These are phyloP conservation scores for Hirtodrosophila alboralis DNA, from an alignment of 2,888 invertebrate genomes.

Conservation along the genomic window DNA sequence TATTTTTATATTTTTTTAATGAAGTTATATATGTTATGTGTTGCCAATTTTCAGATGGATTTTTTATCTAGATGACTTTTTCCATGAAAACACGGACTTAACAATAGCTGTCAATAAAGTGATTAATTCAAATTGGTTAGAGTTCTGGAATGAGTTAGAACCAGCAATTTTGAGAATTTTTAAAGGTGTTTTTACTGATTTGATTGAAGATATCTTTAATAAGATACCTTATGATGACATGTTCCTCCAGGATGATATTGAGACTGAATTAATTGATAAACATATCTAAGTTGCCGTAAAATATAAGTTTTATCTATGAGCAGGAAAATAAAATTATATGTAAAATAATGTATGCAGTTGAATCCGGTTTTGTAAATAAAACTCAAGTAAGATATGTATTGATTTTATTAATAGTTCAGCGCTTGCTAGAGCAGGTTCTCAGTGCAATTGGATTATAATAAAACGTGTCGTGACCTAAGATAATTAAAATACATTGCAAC, in stretches of 20 bases:
- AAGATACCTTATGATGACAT: slow-evolving; percentile 54
- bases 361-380: slow-evolving; percentile 27
- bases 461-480: slow-evolving; percentile 18
- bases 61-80: slow-evolving; percentile 37
- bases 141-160: slow-evolving; percentile 57
- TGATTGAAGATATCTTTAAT: slow-evolving; percentile 36
- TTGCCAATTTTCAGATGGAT: slow-evolving; percentile 45
- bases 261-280: slow-evolving; percentile 21
- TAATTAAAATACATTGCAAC: slow-evolving; percentile 8
- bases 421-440: slow-evolving; percentile 20
- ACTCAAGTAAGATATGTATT: background rate
- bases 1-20: too few species aligned
- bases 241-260: slow-evolving; percentile 36
- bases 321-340: background rate
- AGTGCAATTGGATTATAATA: background rate
- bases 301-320: background rate
- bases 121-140: slow-evolving; percentile 48
- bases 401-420: slow-evolving; percentile 18
- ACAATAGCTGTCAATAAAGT: slow-evolving; percentile 36
- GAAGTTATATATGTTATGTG: too few species aligned
- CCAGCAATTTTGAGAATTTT: slow-evolving; percentile 37
- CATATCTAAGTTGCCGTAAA: too few species aligned
- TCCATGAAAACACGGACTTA: slow-evolving; percentile 46
- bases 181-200: slow-evolving; percentile 19
- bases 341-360: background rate